phyloP scores from a whole-genome alignment of 2,888 invertebrate genomes.

The Tetramorium bicarinatum region DNA sequence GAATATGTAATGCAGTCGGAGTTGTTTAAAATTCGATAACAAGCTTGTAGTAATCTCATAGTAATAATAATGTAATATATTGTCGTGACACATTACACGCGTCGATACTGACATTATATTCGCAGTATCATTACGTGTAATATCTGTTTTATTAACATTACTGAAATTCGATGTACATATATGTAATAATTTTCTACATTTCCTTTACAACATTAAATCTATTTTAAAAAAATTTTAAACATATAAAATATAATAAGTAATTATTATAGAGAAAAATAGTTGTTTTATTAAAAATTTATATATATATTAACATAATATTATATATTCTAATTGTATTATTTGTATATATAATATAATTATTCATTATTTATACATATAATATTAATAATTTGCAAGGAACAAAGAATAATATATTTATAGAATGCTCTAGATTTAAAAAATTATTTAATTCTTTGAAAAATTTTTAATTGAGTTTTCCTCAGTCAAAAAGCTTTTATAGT shows the following conservation, averaged over 20 bases:
- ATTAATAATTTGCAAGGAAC: not conserved
- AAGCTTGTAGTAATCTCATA: conserved; percentile 15
- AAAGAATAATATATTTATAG: not conserved
- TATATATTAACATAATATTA: not conserved
- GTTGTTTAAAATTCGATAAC: conserved; percentile 38
- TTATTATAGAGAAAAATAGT: not conserved
- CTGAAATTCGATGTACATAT: not conserved
- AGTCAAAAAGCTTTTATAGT: not conserved
- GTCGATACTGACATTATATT: conserved; percentile 35
- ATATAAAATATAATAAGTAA: not conserved
- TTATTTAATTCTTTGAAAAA: conserved; percentile 12
- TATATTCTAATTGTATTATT: not conserved
- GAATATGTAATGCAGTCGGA: conserved; percentile 25
- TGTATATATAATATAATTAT: not conserved
- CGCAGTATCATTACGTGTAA: not conserved
- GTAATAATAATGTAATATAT: conserved; percentile 47
- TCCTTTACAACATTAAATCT: not conserved
- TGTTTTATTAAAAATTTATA: not conserved
- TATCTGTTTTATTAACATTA: conserved; percentile 39
- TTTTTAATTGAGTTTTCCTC: not conserved
- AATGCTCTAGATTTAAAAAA: not conserved
- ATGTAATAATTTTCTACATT: not conserved
- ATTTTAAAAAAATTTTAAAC: not conserved
- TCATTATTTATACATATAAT: not conserved
- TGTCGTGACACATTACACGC: conserved; percentile 21